These are phyloP conservation scores for Heliconius cydno DNA, from an alignment of 2,888 invertebrate genomes.

Conservation along the genomic window DNA sequence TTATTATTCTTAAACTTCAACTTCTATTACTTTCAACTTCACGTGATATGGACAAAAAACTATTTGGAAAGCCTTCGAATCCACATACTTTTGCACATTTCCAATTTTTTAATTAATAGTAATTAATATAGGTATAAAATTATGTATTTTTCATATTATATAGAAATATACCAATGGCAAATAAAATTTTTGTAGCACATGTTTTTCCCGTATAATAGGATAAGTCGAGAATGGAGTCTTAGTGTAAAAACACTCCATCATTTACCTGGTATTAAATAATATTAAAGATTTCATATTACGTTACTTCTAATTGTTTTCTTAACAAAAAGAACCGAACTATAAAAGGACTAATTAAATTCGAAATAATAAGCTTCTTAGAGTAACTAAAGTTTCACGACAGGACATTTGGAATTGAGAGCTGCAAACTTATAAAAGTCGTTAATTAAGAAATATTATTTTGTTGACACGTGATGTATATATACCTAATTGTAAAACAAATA, in stretches of 20 bases:
- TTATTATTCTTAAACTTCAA: neutral
- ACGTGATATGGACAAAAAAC: neutral
- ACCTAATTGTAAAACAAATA: neutral
- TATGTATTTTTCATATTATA: no score
- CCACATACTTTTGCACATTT: no score
- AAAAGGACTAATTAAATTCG: slow-evolving; percentile 12
- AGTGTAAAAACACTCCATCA: neutral
- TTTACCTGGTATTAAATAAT: neutral
- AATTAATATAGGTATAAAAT: neutral
- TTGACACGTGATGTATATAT: slow-evolving; percentile 9
- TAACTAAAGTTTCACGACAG: slow-evolving; percentile 7
- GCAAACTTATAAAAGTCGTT: slow-evolving; percentile 18
- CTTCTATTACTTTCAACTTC: no score
- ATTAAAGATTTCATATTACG: neutral
- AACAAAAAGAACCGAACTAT: neutral
- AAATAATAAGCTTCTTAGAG: slow-evolving; percentile 16
- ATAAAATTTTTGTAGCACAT: no score
- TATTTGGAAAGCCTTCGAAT: neutral
- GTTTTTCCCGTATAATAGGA: no score
- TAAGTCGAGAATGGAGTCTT: neutral
- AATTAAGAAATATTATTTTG: neutral
- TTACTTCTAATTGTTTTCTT: neutral
- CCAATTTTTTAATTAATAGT: neutral
- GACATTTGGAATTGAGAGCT: slow-evolving; percentile 2
- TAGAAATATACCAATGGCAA: no score